Evolutionary conservation across 2,113 vertebrate genomes (phyloP).

Genomic region (Epinephelus moara): DNA sequence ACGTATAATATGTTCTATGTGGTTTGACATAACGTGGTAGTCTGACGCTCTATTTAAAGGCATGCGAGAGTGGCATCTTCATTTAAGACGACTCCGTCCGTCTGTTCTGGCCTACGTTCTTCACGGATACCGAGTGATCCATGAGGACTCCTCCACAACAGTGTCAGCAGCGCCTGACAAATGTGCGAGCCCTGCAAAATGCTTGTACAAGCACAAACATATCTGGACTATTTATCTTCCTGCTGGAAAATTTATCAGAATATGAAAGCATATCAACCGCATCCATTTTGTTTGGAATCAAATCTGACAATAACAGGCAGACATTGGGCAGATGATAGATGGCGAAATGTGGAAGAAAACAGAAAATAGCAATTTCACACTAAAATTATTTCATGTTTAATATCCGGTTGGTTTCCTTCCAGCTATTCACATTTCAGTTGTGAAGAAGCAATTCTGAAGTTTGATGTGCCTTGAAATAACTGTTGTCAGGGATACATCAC

Average conservation of each 20-base stretch:
- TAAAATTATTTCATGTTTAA: slow-evolving; percentile 76
- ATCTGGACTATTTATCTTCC: slow-evolving; percentile 82
- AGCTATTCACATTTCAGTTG: slow-evolving; percentile 56
- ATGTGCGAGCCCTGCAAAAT: slow-evolving; percentile 70
- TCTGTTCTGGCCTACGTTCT: slow-evolving; percentile 23
- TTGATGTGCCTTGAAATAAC: slow-evolving; percentile 60
- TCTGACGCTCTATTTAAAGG: slow-evolving; percentile 41
- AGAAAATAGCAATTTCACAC: slow-evolving; percentile 70
- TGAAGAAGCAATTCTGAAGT: slow-evolving; percentile 58
- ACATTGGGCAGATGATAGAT: slow-evolving; percentile 67
- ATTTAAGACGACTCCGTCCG: slow-evolving; percentile 51
- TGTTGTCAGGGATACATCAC: slow-evolving; percentile 56
- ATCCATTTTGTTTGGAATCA: slow-evolving; percentile 75
- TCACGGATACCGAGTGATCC: slow-evolving; percentile 61
- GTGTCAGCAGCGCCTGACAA: slow-evolving; percentile 75
- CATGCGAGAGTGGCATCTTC: slow-evolving; percentile 50
- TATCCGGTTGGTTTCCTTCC: slow-evolving; percentile 64
- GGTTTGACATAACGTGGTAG: slow-evolving; percentile 22
- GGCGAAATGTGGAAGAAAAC: slow-evolving; percentile 53
- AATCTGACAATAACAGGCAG: slow-evolving; percentile 70
- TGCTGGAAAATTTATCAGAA: slow-evolving; percentile 71
- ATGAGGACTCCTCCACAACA: slow-evolving; percentile 63
- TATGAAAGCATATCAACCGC: slow-evolving; percentile 75
- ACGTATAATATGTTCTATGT: slow-evolving; percentile 27
- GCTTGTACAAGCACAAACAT: slow-evolving; percentile 83